Evolutionary conservation across 2,888 invertebrate genomes (phyloP).

Genomic region (Spatulosminthurus flaviceps): DNA sequence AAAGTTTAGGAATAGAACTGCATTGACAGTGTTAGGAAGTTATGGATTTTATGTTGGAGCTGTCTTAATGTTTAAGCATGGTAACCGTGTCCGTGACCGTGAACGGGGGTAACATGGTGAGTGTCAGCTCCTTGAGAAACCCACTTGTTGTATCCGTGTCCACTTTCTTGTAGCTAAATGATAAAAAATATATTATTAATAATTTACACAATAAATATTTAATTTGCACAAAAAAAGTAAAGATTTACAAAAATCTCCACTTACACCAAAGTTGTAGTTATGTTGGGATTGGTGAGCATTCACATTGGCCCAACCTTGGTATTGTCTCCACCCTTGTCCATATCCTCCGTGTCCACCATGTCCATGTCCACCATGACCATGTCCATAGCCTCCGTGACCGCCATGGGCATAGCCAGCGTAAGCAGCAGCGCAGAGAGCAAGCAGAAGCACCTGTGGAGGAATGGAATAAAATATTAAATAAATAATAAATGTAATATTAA

Average conservation of each 20-base stretch:
- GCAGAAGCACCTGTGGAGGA: conserved; percentile 44
- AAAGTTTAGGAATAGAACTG: too few relatives aligned
- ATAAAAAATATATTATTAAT: neutral
- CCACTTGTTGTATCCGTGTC: conserved; percentile 60
- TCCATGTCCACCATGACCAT: conserved; percentile 36
- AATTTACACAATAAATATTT: neutral
- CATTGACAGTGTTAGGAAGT: too few relatives aligned
- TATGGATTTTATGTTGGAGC: too few relatives aligned
- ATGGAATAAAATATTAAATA: neutral
- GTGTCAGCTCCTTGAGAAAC: conserved; percentile 60
- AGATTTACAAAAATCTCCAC: conserved; percentile 18
- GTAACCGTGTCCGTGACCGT: conserved; percentile 51
- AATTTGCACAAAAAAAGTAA: neutral
- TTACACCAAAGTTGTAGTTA: conserved; percentile 59
- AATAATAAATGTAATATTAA: too few relatives aligned
- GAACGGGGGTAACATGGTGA: conserved; percentile 46
- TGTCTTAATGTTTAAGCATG: neutral
- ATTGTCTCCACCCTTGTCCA: conserved; percentile 47
- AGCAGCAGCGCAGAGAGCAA: conserved; percentile 46
- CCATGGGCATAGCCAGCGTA: conserved; percentile 42
- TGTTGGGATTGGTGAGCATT: conserved; percentile 55
- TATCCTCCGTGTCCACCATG: conserved; percentile 33
- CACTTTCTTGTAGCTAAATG: conserved; percentile 54
- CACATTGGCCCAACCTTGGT: conserved; percentile 54
- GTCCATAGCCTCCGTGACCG: conserved; percentile 42